Base-by-base conservation (phyloP, 2,113 vertebrate species). In the Silurus meridionalis region DNA sequence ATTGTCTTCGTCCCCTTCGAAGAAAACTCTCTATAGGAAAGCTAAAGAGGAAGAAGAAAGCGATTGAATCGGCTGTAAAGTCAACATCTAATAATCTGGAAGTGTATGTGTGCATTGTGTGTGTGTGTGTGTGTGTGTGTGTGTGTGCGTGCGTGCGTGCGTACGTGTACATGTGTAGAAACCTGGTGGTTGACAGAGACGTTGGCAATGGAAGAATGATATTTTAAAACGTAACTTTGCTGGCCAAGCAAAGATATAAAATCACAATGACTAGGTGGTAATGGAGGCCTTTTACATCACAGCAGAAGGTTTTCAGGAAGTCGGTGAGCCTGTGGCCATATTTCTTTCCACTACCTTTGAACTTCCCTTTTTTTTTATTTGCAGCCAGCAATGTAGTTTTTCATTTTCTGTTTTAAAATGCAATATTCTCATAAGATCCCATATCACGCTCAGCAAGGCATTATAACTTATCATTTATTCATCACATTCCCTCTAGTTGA, bases 191-290 rank as follows among this genome's bases (percentile, higher is more conserved):
- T 75, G 60, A 84, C 8, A 37, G 83, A 48, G 83, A 48, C 82
- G 83, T 63, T 58, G 52, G 48, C 69, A 66, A 83, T 53, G 80
- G 50, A 72, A 83, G 61, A 90, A 91, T 90, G 7, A 91, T 86
- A 91, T 90, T 84, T 91, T 79, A 79, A 80, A 91, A 37, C 37
- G 64, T 89, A 87, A 55, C 85, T 88, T 81, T 84, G 55, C 89
- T 88, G 89, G 82, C 90, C 90, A 71, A 83, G 83, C 75, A 84
- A 87, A 28, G 81, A 87, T 87, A 86, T 85, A 88, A 58, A 15
- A 17, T 82, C 82, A 83, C 87, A 90, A 90, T 77, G 64, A 80
- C 25, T 23, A 19, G 69, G 28, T 48, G 48, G 50, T 71, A 74
- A 78, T 66, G n/a, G 53, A 75, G 50, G 61, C 10, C n/a, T 25